These are phyloP conservation scores for Mesembrinibis cayennensis DNA, from an alignment of 2,113 vertebrate species.

Conservation along the genomic window DNA sequence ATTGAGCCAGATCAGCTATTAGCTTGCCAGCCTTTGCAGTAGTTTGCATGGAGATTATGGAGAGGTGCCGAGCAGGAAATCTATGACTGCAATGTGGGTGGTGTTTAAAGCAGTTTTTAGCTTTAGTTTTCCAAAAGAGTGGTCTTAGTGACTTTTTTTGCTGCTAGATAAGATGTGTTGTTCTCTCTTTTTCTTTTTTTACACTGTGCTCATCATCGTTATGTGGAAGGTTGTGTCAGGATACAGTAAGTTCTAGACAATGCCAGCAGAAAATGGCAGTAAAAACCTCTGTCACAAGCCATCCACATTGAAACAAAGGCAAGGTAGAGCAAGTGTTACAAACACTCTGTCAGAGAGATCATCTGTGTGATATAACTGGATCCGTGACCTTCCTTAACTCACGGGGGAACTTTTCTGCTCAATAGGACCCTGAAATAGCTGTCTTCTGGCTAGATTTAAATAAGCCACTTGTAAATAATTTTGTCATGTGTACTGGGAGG, in stretches of 20 bases:
- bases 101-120: conserved; percentile 41
- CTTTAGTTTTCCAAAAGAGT: conserved; percentile 13
- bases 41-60: conserved; percentile 16
- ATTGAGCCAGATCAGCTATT: conserved; percentile 43
- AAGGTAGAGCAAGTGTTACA: not conserved
- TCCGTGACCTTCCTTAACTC: conserved; percentile 27
- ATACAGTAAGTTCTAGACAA: not conserved
- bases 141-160: not conserved
- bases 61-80: conserved; percentile 28
- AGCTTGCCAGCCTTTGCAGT: conserved; percentile 22
- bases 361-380: not conserved
- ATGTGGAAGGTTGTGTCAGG: not conserved
- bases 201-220: not conserved
- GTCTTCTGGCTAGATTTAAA: conserved; percentile 59
- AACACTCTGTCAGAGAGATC: not conserved
- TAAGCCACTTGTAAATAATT: conserved; percentile 68
- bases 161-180: not conserved
- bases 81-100: conserved; percentile 13
- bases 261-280: not conserved
- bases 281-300: not conserved
- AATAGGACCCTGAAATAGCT: conserved; percentile 21
- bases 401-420: conserved; percentile 18
- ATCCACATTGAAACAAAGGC: not conserved
- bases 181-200: not conserved
- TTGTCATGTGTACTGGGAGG: conserved; percentile 64